Conservation (phyloP, 2,113 vertebrate genomes). For the Melanerpes formicivorus region DNA sequence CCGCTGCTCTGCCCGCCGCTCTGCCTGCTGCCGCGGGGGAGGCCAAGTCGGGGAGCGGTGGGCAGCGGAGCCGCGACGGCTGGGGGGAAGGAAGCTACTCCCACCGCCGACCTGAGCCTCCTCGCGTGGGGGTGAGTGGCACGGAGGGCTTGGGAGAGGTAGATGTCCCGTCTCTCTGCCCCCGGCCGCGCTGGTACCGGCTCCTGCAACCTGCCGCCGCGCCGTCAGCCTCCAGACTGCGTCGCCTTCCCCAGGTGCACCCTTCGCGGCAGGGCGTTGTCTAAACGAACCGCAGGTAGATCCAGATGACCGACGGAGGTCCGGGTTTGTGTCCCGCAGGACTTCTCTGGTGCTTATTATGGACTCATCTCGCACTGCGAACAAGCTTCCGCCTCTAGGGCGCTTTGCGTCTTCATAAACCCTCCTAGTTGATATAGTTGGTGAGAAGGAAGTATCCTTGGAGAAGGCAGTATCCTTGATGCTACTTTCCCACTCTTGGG, state of each 20-base stretch:
- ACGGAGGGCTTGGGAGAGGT: background rate
- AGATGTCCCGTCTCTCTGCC: background rate
- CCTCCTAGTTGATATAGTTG: rapidly evolving
- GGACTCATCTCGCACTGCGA: background rate
- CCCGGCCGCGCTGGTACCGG: background rate
- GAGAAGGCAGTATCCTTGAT: background rate
- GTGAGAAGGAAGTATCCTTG: background rate
- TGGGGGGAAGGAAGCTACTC: background rate
- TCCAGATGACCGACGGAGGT: background rate
- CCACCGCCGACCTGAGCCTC: background rate
- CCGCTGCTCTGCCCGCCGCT: background rate
- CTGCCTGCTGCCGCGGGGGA: too few relatives aligned
- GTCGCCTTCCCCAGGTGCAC: background rate
- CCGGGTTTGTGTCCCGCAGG: background rate
- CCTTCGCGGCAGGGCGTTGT: background rate
- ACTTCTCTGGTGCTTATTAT: background rate
- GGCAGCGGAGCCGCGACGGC: background rate
- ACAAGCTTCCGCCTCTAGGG: background rate
- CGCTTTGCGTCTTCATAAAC: rapidly evolving
- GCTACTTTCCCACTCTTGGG: background rate
- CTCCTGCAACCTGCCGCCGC: too few relatives aligned
- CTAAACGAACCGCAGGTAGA: too few relatives aligned
- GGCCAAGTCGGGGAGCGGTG: background rate
- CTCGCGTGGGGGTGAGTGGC: background rate
- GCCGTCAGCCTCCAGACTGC: background rate